phyloP scores from a whole-genome alignment of 2,888 invertebrate genomes.

The Zonitis immaculata region DNA sequence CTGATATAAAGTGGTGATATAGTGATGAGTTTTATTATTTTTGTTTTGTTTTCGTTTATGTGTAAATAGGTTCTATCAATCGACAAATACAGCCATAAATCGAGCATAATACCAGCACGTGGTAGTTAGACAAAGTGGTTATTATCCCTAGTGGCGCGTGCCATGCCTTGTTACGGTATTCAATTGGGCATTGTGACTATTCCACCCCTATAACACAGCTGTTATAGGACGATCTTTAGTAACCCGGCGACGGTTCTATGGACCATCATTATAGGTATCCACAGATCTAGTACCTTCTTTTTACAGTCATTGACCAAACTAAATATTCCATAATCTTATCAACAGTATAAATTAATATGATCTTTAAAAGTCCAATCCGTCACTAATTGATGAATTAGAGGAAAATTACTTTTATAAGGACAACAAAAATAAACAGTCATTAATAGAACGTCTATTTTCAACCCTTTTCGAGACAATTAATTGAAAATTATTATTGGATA shows the following conservation, averaged over 20 bases:
- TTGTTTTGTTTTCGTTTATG: background rate
- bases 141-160: constrained; percentile 33
- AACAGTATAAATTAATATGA: background rate
- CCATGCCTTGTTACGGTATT: constrained; percentile 34
- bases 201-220: constrained; percentile 29
- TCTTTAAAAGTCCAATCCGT: background rate
- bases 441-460: too few species aligned
- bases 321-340: constrained; percentile 13
- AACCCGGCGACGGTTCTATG: constrained; percentile 15
- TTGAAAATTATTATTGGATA: too few species aligned
- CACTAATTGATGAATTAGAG: background rate
- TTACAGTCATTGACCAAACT: constrained; percentile 14
- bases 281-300: constrained; percentile 9
- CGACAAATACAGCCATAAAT: constrained; percentile 35
- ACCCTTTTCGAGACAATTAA: too few species aligned
- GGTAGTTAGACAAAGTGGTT: constrained; percentile 36
- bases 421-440: too few species aligned
- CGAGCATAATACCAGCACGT: constrained; percentile 34
- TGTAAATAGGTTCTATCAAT: constrained; percentile 27
- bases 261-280: constrained; percentile 12
- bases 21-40: background rate
- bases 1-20: background rate
- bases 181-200: constrained; percentile 32
- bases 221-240: constrained; percentile 21
- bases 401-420: too few species aligned